Percentiles rank a stretch among this genome's conserved stretches.
These are phyloP conservation scores for Pseudomyrmex dendroicus DNA, from an alignment of 1,140 invertebrate genomes.

Conservation along the genomic window DNA sequence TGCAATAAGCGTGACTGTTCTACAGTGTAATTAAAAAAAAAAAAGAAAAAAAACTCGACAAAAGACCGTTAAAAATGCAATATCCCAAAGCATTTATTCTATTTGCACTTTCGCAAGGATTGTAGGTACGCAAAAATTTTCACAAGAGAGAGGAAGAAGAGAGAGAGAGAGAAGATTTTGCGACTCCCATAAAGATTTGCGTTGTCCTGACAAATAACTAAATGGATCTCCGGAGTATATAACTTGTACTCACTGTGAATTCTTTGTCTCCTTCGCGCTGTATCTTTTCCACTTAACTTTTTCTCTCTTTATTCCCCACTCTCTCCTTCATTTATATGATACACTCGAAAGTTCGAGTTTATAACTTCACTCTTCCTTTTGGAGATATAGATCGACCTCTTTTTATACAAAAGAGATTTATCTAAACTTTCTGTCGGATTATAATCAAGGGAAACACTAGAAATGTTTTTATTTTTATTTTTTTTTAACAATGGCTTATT, in stretches of 20 bases:
- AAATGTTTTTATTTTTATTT: not conserved
- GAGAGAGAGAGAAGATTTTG: not conserved
- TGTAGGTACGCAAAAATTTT: constrained; percentile 19
- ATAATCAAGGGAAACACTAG: constrained; percentile 67
- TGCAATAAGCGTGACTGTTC: too few species aligned
- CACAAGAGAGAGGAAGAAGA: not conserved
- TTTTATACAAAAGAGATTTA: constrained; percentile 67
- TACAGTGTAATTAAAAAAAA: not conserved
- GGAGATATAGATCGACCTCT: constrained; percentile 4
- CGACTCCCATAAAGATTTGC: constrained; percentile 72
- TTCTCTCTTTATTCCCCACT: not conserved
- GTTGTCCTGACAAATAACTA: constrained; percentile 74
- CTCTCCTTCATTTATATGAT: constrained; percentile 24
- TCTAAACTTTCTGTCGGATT: constrained; percentile 74
- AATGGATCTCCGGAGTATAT: constrained; percentile 66
- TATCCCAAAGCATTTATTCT: too few species aligned
- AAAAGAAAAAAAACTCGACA: not conserved
- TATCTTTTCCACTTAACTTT: constrained; percentile 57
- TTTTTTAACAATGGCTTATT: constrained; percentile 72
- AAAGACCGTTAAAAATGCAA: too few species aligned
- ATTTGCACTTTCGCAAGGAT: too few species aligned
- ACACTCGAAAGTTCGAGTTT: constrained; percentile 73
- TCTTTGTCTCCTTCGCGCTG: constrained; percentile 34
- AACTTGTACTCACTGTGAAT: constrained; percentile 55
- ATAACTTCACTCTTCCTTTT: constrained; percentile 60